Evolutionary conservation across 2,797 vertebrate genomes (phyloP).

Genomic region (Bovichtus variegatus): DNA sequence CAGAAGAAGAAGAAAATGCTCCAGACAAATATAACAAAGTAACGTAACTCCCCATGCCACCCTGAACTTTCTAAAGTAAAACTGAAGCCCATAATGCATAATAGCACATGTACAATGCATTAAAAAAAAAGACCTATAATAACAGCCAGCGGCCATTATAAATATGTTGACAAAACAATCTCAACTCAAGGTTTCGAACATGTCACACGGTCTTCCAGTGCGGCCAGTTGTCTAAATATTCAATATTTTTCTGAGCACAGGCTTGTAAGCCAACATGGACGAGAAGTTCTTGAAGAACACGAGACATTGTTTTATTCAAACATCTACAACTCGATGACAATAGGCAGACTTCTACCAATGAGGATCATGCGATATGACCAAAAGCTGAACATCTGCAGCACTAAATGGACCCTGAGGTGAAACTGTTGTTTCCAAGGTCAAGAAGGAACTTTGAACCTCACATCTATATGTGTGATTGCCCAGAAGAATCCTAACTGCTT

Average conservation of each 20-base stretch:
- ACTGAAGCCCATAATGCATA: background rate
- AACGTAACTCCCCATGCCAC: background rate
- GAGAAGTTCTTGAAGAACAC: background rate
- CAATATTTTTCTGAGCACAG: background rate
- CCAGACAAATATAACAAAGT: background rate
- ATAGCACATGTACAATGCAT: background rate
- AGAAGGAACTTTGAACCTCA: background rate
- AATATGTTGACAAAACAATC: background rate
- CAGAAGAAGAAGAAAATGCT: background rate
- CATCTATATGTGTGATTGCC: background rate
- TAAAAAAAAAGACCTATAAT: background rate
- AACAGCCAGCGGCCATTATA: background rate
- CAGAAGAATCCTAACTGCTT: background rate
- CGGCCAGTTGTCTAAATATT: background rate
- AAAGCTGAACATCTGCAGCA: background rate
- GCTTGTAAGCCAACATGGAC: background rate
- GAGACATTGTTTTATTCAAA: background rate
- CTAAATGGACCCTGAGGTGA: background rate
- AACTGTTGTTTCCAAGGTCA: background rate
- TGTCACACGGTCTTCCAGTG: background rate
- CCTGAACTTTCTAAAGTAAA: constrained; percentile 7
- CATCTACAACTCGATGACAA: background rate
- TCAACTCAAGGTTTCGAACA: background rate
- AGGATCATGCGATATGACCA: background rate
- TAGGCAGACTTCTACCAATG: no score